Evolutionary conservation across 2,888 invertebrate genomes (phyloP), one percentile per base, ranked within the genome.

Genomic region (Hesperia comma): DNA sequence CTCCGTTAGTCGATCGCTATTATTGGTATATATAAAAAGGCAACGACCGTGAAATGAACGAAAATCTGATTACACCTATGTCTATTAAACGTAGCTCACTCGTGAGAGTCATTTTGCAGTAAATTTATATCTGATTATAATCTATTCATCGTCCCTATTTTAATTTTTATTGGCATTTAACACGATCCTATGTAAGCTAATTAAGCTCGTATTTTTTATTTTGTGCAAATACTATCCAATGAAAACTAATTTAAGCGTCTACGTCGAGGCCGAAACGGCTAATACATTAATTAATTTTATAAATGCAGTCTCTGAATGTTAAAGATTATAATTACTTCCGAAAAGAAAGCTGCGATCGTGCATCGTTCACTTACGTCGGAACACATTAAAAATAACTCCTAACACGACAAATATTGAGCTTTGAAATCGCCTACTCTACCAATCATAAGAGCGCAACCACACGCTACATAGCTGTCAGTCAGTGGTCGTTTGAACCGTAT

Each of bases 71-170:
- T 71, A 56, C 15, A 72, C 77, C 77, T 81, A 79, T 80, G 81
- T 85, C 85, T 86, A 85, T 82, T 76, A 79, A 73, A 81, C 84
- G 83, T 85, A 84, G 85, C 84, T 85, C 79, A 84, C 84, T 78
- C 76, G 82, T 78, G 73, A 77, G 78, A 78, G 79, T 81, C 72
- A 76, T 68, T 43, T 68, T 70, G 76, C 78, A 77, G 77, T 77
- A 72, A 70, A 71, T 69, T 74, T 74, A 74, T 67, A 67, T 60
- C 58, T 54, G 66, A 68, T 71, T 71, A 77, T 67, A 74, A 78
- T 71, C 79, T 76, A 77, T 76, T 72, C 77, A 73, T 77, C 77
- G 69, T 58, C 67, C 57, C 33, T 64, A 68, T 53, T 15, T 15
- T 12, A 15, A 67, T 61, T 60, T 67, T 61, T 56, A 71, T 70